Evolutionary conservation across 1,140 invertebrate species (phyloP).

Genomic region (Dufourea novaeangliae): DNA sequence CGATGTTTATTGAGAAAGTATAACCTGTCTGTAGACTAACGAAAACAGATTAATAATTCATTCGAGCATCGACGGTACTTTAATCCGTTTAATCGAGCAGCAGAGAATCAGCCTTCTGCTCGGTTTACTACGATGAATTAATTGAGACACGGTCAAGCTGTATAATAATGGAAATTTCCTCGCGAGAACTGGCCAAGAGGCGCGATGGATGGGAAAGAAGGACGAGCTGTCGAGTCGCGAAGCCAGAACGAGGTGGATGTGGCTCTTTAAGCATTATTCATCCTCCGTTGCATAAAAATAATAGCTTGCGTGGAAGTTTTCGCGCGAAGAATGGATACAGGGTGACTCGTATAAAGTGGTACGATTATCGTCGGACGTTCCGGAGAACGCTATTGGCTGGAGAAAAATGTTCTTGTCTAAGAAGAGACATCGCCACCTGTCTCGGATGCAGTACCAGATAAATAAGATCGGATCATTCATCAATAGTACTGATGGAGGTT

Average conservation of each 20-base stretch:
- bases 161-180: slow-evolving; percentile 64
- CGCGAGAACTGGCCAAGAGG: not conserved
- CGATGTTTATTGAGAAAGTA: not conserved
- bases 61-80: slow-evolving; percentile 48
- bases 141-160: slow-evolving; percentile 57
- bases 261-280: slow-evolving; percentile 67
- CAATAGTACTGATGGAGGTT: too few species aligned
- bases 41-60: slow-evolving; percentile 51
- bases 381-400: too few species aligned
- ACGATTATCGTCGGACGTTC: not conserved
- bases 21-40: not conserved
- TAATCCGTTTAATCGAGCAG: slow-evolving; percentile 61
- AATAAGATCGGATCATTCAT: too few species aligned
- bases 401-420: too few species aligned
- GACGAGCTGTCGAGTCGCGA: not conserved
- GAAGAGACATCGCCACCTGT: too few species aligned
- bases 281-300: slow-evolving; percentile 70
- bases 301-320: slow-evolving; percentile 59
- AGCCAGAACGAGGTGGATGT: slow-evolving; percentile 20
- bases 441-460: too few species aligned
- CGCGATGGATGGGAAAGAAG: not conserved
- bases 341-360: not conserved
- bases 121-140: slow-evolving; percentile 63
- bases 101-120: slow-evolving; percentile 28
- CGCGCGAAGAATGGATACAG: not conserved